Conservation (phyloP, 2,888 invertebrate species). For the Lepidochitona cinerea region DNA sequence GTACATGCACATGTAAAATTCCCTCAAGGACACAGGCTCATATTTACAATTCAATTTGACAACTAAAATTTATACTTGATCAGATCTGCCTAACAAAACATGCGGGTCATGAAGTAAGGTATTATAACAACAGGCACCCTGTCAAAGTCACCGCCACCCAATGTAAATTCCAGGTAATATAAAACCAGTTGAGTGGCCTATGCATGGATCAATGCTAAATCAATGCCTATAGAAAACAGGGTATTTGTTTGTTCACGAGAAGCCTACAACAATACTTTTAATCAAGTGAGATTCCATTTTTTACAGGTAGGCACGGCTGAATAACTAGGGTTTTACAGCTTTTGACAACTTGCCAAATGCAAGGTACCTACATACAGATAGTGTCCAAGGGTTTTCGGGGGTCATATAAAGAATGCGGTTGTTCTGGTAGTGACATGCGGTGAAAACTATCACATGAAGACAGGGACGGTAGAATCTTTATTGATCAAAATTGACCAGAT, state of each 20-base stretch:
- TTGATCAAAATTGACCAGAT: not conserved
- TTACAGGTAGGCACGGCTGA: not conserved
- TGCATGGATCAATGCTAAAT: not conserved
- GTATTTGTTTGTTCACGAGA: not conserved
- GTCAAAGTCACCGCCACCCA: too few relatives aligned
- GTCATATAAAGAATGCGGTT: not conserved
- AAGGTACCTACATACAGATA: not conserved
- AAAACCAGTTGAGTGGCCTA: too few relatives aligned
- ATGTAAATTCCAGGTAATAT: too few relatives aligned
- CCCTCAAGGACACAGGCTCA: not conserved
- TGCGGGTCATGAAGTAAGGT: too few relatives aligned
- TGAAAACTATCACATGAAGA: too few relatives aligned
- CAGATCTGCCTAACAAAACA: too few relatives aligned
- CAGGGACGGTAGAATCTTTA: too few relatives aligned
- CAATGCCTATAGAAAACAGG: not conserved
- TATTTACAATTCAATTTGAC: not conserved
- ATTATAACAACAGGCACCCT: too few relatives aligned
- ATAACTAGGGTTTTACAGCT: not conserved
- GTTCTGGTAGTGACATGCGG: too few relatives aligned
- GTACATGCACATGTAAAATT: not conserved
- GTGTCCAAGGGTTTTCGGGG: not conserved
- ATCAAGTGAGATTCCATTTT: not conserved
- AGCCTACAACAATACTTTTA: not conserved
- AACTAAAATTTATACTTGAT: not conserved
- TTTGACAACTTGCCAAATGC: not conserved